Conservation (phyloP, 2,113 vertebrate genomes). For the Pluvialis apricaria region DNA sequence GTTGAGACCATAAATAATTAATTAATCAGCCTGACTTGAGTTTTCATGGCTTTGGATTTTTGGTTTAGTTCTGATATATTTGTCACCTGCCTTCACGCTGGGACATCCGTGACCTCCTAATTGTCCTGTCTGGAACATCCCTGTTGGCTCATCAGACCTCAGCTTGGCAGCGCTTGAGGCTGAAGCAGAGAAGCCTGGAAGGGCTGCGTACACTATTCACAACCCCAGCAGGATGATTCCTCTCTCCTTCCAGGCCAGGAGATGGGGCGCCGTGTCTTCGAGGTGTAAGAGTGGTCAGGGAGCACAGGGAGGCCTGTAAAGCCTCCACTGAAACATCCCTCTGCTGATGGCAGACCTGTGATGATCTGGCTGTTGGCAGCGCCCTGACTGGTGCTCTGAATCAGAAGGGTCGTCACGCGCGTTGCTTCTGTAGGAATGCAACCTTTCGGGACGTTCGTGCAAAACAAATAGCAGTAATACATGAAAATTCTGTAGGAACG, state of each 20-base stretch:
- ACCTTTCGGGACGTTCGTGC: background rate
- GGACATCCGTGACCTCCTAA: background rate
- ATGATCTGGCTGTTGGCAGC: background rate
- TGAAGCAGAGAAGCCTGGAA: background rate
- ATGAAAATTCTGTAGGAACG: background rate
- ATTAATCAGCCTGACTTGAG: background rate
- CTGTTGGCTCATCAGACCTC: background rate
- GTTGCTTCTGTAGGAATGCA: background rate
- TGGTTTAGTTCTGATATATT: background rate
- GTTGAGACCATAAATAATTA: constrained; percentile 1
- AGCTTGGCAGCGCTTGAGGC: background rate
- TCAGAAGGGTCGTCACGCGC: rapidly evolving
- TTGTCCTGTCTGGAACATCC: background rate
- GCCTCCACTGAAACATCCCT: background rate
- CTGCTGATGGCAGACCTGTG: background rate
- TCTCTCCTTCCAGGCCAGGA: background rate
- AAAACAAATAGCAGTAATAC: background rate
- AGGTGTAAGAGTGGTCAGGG: background rate
- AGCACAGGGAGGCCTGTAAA: background rate
- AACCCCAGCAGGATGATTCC: background rate
- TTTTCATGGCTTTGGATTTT: background rate
- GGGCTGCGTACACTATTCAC: background rate
- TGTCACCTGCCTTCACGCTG: background rate
- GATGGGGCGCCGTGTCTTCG: background rate
- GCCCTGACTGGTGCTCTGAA: background rate